These are phyloP conservation scores for Orthosia gracilis DNA, from an alignment of 2,888 invertebrate genomes.

Conservation along the genomic window DNA sequence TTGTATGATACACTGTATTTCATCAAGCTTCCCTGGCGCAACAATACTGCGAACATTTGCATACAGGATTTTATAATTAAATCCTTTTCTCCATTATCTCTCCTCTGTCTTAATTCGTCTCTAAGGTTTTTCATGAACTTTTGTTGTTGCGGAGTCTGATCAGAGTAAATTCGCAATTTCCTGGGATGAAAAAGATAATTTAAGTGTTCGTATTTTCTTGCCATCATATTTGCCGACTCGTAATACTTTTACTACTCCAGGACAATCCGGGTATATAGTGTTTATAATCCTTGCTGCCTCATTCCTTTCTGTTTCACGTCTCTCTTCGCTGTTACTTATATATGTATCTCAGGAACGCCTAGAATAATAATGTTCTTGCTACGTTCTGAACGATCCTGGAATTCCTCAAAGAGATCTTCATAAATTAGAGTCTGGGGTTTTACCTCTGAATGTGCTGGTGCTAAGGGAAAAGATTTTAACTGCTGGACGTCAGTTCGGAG, in stretches of 20 bases:
- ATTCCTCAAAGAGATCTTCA: constrained; percentile 1
- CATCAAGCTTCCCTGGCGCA: too few relatives aligned
- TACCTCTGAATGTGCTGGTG: neutral
- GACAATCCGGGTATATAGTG: neutral
- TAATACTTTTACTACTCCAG: neutral
- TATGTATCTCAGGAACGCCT: neutral
- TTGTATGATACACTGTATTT: too few relatives aligned
- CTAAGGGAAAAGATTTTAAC: neutral
- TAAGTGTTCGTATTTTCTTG: neutral
- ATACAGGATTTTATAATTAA: constrained; percentile 8
- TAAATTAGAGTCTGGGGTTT: neutral
- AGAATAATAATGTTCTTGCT: constrained; percentile 1
- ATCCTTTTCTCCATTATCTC: constrained; percentile 7
- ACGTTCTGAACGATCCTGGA: neutral
- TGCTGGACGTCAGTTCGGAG: neutral
- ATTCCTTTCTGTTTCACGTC: constrained; percentile 3
- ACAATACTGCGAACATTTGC: constrained; percentile 10
- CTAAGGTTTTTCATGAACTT: constrained; percentile 10
- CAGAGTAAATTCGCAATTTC: constrained; percentile 1
- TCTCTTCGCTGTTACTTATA: neutral
- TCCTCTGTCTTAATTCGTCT: constrained; percentile 3
- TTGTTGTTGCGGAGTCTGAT: constrained; percentile 13
- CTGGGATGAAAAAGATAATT: neutral
- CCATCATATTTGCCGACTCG: constrained; percentile 4
- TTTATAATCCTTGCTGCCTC: neutral